Base-by-base conservation (phyloP, 2,888 invertebrate species). In the Chorisops tibialis region DNA sequence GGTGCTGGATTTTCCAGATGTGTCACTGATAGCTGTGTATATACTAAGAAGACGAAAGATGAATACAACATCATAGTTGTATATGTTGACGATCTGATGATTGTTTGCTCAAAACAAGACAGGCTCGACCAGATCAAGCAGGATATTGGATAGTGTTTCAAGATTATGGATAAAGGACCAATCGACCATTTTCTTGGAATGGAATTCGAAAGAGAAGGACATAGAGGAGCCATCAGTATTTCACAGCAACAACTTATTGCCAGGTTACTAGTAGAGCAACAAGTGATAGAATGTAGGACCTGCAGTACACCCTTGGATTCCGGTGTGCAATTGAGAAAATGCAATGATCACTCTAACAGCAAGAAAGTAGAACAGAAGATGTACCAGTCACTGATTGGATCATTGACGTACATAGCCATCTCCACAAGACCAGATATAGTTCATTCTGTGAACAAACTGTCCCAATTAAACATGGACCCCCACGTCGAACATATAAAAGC, bases 391-490 rank as follows among this genome's bases (percentile, higher is more conserved):
- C 24, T 24, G 24, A 64, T 18, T 24, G 24, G 24, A 24, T 24
- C 24, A 5, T 24, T 24, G 24, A 24, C 24, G 24, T 24, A 24
- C 24, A n/a, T 61, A 11, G 61, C 39, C n/a, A 54, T 65, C n/a
- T 61, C 38, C 5, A 66, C 64, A 22, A 43, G 63, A 37, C 63
- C 66, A 2, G 65, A 65, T 48, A 65, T 66, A n/a, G 7, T 47
- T 7, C 59, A 63, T 22, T 39, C 49, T 18, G 56, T 63, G 1
- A 59, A 38, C 9, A 62, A 58, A 3, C 21, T 66, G 2, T 59
- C 68, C 2, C 68, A 70, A 22, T 63, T 49, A 4, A 70, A 68
- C 18, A 65, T 24, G 24, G 24, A 24, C 24, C 24, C 24, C 24
- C 24, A 24, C 24, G 24, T 24, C 7, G 24, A 24, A 24, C 68